Base-by-base conservation (phyloP, 1,140 invertebrate genomes). In the Copidosoma floridanum region DNA sequence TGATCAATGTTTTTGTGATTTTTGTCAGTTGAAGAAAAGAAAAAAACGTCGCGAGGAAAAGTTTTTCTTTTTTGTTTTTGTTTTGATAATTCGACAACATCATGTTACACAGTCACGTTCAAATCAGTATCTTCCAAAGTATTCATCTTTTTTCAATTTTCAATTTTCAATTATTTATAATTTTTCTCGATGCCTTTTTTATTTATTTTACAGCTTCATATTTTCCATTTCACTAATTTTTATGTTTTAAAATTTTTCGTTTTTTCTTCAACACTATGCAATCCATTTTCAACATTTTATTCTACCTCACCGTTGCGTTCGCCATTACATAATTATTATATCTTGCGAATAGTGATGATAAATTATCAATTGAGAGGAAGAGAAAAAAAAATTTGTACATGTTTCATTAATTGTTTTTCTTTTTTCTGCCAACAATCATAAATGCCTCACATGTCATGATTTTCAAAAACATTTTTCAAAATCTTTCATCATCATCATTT, bases 381-480 rank as follows among this genome's bases (percentile, higher is more conserved):
- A n/a, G n/a, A 48, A 16, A 48, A 24, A 48, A 18, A 48, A 16
- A 59, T 35, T 44, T 32, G 38, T 46, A 67, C 66, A 54, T 67
- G 71, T 66, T 23, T 64, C 48, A 51, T 61, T 53, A 66, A 68
- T 65, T 52, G n/a, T n/a, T n/a, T n/a, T n/a, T n/a, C n/a, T n/a
- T n/a, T n/a, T n/a, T n/a, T n/a, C n/a, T n/a, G n/a, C n/a, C n/a
- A n/a, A n/a, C n/a, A n/a, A n/a, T n/a, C n/a, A n/a, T n/a, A n/a
- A n/a, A n/a, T n/a, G n/a, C n/a, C n/a, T n/a, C n/a, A n/a, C n/a
- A n/a, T n/a, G n/a, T 69, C 68, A 68, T 66, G 64, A 71, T 68
- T 71, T 77, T 67, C 68, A 75, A 75, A 71, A 72, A 77, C 78
- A 70, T 76, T 69, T 75, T 75, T 68, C 72, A 59, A 72, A 72